phyloP scores from a whole-genome alignment of 2,888 invertebrate genomes.

The Micoletzkya japonica region DNA sequence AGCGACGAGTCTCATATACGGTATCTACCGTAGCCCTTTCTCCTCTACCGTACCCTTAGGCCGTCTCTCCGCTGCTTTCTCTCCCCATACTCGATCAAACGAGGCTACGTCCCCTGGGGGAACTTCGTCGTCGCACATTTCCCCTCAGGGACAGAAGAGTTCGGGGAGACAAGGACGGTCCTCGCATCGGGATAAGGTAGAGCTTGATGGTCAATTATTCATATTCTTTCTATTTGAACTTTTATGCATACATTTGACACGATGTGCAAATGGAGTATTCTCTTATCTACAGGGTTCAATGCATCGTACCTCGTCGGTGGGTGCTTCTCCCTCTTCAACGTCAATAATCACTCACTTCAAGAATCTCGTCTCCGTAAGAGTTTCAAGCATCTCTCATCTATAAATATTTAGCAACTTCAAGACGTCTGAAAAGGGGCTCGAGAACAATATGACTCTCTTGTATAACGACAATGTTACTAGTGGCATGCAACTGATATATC shows the following conservation, averaged over 20 bases:
- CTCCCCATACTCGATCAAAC: constrained; percentile 17
- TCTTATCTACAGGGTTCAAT: constrained; percentile 27
- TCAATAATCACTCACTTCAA: constrained; percentile 57
- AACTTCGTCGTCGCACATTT: constrained; percentile 18
- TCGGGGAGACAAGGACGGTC: constrained; percentile 20
- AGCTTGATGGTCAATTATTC: no score
- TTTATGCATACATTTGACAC: neutral
- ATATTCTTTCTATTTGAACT: neutral
- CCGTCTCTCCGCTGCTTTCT: constrained; percentile 19
- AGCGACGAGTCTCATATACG: constrained; percentile 16
- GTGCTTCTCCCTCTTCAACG: constrained; percentile 41
- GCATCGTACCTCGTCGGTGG: constrained; percentile 47
- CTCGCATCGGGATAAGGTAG: neutral
- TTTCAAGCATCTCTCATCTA: no score
- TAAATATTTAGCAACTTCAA: neutral
- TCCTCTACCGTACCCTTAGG: neutral
- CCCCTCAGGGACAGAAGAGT: neutral
- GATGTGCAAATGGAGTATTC: neutral
- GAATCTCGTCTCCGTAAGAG: constrained; percentile 24
- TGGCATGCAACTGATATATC: neutral
- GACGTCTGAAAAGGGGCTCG: no score
- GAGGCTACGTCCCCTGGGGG: constrained; percentile 22
- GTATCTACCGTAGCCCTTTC: neutral
- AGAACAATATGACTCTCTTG: no score
- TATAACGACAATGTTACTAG: no score